Base-by-base conservation (phyloP, 2,113 vertebrate genomes). In the Hyaena hyaena region DNA sequence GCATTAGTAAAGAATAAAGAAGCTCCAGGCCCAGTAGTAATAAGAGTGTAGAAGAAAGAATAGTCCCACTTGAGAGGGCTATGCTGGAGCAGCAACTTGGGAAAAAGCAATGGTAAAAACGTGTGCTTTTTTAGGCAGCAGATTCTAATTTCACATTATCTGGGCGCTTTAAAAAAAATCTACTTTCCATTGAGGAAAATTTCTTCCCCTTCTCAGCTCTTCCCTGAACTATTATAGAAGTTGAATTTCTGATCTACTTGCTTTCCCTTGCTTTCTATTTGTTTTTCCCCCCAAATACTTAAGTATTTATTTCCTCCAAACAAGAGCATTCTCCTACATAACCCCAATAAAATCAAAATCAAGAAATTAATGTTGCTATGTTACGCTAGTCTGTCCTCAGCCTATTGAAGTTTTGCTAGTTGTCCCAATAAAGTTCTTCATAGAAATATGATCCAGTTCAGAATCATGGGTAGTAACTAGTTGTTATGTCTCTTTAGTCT, bases 161-260 rank as follows among this genome's bases (percentile, higher is more conserved):
- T 83, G 58, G 15, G 39, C 61, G 14, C 35, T 76, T 63, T 76
- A 28, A 83, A 69, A 55, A 92, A 65, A 84, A 50, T 79, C 31
- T 53, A 26, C 55, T 95, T 63, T 89, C 24, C 43, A 16, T 76
- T 92, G 50, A 93, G 28, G 19, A 68, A 55, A 81, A 28, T 88
- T 76, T 83, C 50, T 84, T 80, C 11, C 16, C 15, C 12, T 65
- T 61, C 8, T 91, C 21, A 35, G 53, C n/a, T 94, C 7, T 93
- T 77, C 50, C 79, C 65, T 95, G n/a, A 88, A 69, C 90, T 69
- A 63, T 43, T 74, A 35, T 35, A 65, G 33, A 92, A 66, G 10
- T 43, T 80, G 31, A 83, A 33, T 93, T 93, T 97, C 86, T 92
- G 39, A 39, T 39, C 26, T 88, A 74, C 39, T 43, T 50, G 50